phyloP scores from a whole-genome alignment of 2,888 invertebrate genomes.

The Caenorhabditis uteleia region DNA sequence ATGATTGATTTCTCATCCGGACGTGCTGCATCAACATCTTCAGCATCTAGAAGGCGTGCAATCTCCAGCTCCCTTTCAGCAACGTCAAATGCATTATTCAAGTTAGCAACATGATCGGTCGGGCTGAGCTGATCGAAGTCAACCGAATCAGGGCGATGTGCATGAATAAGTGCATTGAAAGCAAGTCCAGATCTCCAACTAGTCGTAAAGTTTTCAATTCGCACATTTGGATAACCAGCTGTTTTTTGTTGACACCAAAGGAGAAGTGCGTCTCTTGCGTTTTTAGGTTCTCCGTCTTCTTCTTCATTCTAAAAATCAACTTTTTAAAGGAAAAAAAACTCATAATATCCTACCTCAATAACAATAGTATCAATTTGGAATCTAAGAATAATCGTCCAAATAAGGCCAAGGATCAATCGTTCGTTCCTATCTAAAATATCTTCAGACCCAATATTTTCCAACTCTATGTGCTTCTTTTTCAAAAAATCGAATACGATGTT shows the following conservation, averaged over 20 bases:
- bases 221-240: conserved; percentile 79
- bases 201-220: conserved; percentile 74
- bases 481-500: conserved; percentile 77
- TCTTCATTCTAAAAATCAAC: conserved; percentile 81
- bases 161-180: conserved; percentile 97
- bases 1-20: conserved; percentile 89
- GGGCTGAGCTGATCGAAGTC: conserved; percentile 77
- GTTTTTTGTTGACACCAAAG: conserved; percentile 99
- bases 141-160: conserved; percentile 93
- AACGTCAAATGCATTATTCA: conserved; percentile 95
- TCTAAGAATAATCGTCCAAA: conserved; percentile 98
- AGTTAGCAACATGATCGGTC: conserved; percentile 86
- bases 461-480: conserved; percentile 72
- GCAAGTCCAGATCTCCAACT: conserved; percentile 96
- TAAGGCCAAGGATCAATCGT: conserved; percentile 91
- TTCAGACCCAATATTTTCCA: conserved; percentile 98
- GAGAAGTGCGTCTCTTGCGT: conserved; percentile 95
- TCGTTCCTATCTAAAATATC: conserved; percentile 98
- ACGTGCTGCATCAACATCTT: conserved; percentile 87
- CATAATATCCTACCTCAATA: conserved; percentile 79
- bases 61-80: conserved; percentile 92
- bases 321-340: not conserved
- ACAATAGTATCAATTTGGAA: conserved; percentile 99
- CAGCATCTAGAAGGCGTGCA: conserved; percentile 86
- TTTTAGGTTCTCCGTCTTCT: conserved; percentile 94